phyloP scores from a whole-genome alignment of 2,797 vertebrate genomes.

The Enteromius paludinosus region DNA sequence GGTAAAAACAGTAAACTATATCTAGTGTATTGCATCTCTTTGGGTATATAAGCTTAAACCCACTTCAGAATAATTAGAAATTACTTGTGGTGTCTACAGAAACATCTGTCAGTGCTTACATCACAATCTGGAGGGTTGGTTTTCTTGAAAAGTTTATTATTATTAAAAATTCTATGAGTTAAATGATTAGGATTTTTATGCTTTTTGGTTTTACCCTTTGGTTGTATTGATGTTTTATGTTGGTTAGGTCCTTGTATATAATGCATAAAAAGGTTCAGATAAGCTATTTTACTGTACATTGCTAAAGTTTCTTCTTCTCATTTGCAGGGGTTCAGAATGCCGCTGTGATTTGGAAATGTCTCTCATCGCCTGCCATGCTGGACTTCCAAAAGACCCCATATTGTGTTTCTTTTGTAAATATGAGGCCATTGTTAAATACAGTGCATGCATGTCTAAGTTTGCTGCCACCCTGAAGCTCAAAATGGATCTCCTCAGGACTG shows the following conservation, averaged over 20 bases:
- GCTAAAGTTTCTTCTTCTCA: neutral
- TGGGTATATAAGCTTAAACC: neutral
- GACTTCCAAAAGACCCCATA: neutral
- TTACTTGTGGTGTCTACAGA: neutral
- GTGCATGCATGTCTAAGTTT: slow-evolving; percentile 16
- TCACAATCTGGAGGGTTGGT: neutral
- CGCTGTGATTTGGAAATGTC: neutral
- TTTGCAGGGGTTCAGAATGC: slow-evolving; percentile 38
- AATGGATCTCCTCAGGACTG: slow-evolving; percentile 56
- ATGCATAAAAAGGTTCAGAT: neutral
- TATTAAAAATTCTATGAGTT: neutral
- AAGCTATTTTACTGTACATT: neutral
- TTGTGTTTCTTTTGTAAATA: slow-evolving; percentile 12
- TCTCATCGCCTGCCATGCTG: neutral
- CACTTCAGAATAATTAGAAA: neutral
- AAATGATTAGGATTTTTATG: neutral
- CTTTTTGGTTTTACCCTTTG: neutral
- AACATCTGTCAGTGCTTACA: too few species aligned
- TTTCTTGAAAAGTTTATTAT: neutral
- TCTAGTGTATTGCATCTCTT: neutral
- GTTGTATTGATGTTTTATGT: neutral
- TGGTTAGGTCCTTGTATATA: neutral
- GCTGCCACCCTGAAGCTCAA: slow-evolving; percentile 20
- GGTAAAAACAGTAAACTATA: neutral
- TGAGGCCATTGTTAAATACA: slow-evolving; percentile 1